Evolutionary conservation across 2,797 vertebrate genomes (phyloP), one percentile per base, ranked within the genome.

Genomic region (Sphenopsis melanotis): DNA sequence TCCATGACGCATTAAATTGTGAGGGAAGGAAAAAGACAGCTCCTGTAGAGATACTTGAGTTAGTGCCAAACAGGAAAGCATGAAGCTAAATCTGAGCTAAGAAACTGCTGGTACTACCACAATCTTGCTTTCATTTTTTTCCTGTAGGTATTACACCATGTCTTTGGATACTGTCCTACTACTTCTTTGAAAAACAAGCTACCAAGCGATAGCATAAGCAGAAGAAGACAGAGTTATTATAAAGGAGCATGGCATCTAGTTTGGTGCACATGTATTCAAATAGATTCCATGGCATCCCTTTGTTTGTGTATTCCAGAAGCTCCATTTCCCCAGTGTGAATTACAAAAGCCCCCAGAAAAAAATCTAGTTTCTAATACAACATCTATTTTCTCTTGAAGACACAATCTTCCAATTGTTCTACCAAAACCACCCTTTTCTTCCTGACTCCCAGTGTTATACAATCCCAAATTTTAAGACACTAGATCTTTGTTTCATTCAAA

Each of bases 201-300:
- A 57, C 34, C 53, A 60, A 88, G 59, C 27, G 42, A 66, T 36
- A 92, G 56, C 29, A 44, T 6, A 59, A 77, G n/a, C 37, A 76
- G 46, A 87, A 71, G 20, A 61, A 10, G 6, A 36, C 5, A 44
- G 15, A 88, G 18, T 12, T 64, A 27, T 36, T 56, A 42, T 55
- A 68, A 80, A 87, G 50, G 6, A 92, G 12, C 37, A 60, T 1
- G 18, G 47, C 7, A 9, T 42, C 44, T 42, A 44, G 12, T 63
- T 77, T 49, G 18, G n/a, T 84, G 63, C 26, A 37, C 19, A 9
- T 1, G 0, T 42, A 85, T 65, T 71, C 76, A 60, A 63, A 74
- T 0, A 32, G 56, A 56, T 18, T 60, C 1, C 0, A 49, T 0
- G 0, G 15, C 27, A 76, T 49, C 59, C 37, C 41, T 93, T 12